Evolutionary conservation across 2,888 invertebrate species (phyloP).

Genomic region (Sesamia inferens): DNA sequence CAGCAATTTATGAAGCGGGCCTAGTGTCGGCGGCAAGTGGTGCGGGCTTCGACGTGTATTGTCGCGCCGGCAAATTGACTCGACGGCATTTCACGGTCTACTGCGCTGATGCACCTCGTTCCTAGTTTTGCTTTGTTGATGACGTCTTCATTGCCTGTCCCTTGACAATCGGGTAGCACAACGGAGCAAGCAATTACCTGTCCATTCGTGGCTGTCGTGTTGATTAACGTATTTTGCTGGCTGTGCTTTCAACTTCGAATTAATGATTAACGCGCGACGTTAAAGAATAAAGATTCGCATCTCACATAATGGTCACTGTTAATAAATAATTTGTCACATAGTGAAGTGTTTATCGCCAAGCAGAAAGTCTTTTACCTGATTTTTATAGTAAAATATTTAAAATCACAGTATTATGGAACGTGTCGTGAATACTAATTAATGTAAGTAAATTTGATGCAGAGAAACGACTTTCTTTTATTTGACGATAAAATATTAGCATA

Average conservation of each 20-base stretch:
- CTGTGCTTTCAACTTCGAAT: slow-evolving; percentile 20
- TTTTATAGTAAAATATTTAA: neutral
- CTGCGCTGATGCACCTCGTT: slow-evolving; percentile 79
- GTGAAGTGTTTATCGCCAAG: neutral
- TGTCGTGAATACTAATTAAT: slow-evolving; percentile 33
- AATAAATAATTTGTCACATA: slow-evolving; percentile 15
- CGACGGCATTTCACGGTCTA: slow-evolving; percentile 84
- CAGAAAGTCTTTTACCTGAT: slow-evolving; percentile 29
- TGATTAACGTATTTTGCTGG: slow-evolving; percentile 45
- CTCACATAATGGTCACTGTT: slow-evolving; percentile 11
- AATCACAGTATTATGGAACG: slow-evolving; percentile 3
- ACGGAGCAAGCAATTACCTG: slow-evolving; percentile 62
- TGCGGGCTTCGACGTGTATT: slow-evolving; percentile 72
- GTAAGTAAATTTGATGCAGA: slow-evolving; percentile 13
- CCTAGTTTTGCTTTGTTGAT: slow-evolving; percentile 74
- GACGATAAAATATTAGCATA: slow-evolving; percentile 32
- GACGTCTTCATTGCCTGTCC: slow-evolving; percentile 72
- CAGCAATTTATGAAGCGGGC: slow-evolving; percentile 79
- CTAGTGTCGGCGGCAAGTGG: slow-evolving; percentile 74
- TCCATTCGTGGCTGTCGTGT: slow-evolving; percentile 39
- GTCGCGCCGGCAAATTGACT: slow-evolving; percentile 84
- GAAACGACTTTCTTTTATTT: slow-evolving; percentile 44
- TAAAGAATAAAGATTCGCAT: slow-evolving; percentile 5
- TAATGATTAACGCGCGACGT: slow-evolving; percentile 14
- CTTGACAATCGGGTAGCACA: slow-evolving; percentile 59